Base-by-base conservation (phyloP, 2,888 invertebrate species). In the Ennomos erosarius region DNA sequence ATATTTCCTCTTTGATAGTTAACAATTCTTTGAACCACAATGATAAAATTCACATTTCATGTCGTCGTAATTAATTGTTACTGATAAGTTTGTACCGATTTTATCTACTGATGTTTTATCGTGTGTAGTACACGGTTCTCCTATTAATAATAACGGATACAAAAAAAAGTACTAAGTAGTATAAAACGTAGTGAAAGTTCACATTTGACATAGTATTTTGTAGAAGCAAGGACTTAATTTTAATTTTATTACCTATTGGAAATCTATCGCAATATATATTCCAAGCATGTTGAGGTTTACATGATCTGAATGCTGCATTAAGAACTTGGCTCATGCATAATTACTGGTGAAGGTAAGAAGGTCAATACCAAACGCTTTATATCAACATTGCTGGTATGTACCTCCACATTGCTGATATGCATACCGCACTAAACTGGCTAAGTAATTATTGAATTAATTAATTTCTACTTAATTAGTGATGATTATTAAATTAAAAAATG, bases 181-280 rank as follows among this genome's bases (percentile, higher is more conserved):
- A 35, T 38, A n/a, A n/a, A n/a, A n/a, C n/a, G 49, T 34, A 38
- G 55, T 47, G 59, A 60, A 60, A 60, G 59, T 51, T 35, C 44
- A 48, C 47, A 44, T 43, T 48, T 42, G 34, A 49, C 35, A 50
- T 35, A 46, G 34, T 38, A 35, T 34, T 53, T 53, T 40, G 53
- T 10, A 58, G 48, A 35, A 33, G 51, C 55, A 60, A 52, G 59
- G 59, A 55, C 59, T 48, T 34, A 35, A 3, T 4, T 53, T 10
- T 35, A 55, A 47, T 48, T 60, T 47, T 60, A 60, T 55, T 55
- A 43, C 55, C 51, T 26, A 50, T 46, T 60, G 38, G 51, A 55
- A 59, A 60, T 46, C 42, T 52, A 37, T 42, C 26, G 35, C 50
- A 47, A 47, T 54, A 54, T 35, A 37, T 57, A 61, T 53, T 57